A percentile compares a stretch with the other conserved stretches of the same genome.
Conservation (phyloP, 2,888 invertebrate species). For the Timema podura region DNA sequence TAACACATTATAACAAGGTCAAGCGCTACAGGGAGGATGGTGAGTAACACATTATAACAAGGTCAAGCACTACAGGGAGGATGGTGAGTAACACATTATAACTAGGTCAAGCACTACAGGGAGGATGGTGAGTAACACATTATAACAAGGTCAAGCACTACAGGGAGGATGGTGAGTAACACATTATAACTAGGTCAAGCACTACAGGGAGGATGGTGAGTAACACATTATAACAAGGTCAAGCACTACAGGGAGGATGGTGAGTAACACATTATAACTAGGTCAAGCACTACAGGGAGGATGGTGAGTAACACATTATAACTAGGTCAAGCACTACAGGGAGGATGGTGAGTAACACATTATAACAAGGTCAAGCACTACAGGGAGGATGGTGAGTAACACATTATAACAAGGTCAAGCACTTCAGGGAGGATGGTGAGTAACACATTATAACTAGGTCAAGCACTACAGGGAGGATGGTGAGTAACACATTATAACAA, state of each 20-base stretch:
- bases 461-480: constrained; percentile 45
- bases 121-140: constrained; percentile 39
- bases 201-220: constrained; percentile 43
- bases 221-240: no score
- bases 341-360: constrained; percentile 18
- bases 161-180: constrained; percentile 14
- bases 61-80: not conserved
- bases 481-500: not conserved
- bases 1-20: no score
- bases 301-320: constrained; percentile 37
- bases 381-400: constrained; percentile 40
- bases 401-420: no score
- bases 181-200: constrained; percentile 44
- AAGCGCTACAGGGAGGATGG: constrained; percentile 45
- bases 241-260: constrained; percentile 4
- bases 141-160: no score
- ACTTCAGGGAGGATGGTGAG: constrained; percentile 7
- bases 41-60: not conserved
- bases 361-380: constrained; percentile 45
- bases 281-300: constrained; percentile 42
- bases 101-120: constrained; percentile 44
- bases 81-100: no score
- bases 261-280: no score
- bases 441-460: no score
- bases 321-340: no score